Evolutionary conservation across 1,140 invertebrate genomes (phyloP).

Genomic region (Diorhabda carinulata): DNA sequence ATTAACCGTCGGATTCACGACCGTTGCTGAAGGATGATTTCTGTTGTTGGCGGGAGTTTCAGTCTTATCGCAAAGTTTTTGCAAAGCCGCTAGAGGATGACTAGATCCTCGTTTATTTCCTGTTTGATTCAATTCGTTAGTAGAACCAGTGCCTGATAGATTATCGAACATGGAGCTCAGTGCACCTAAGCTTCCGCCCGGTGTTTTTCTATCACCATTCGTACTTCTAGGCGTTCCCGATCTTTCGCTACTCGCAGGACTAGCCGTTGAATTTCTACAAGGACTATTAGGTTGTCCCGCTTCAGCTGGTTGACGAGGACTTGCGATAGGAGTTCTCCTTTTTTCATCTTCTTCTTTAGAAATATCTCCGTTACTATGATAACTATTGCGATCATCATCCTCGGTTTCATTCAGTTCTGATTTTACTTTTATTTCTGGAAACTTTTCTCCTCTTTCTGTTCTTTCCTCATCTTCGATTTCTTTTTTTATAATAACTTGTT

Average conservation of each 20-base stretch:
- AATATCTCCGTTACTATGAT: conserved; percentile 49
- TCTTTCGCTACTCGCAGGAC: conserved; percentile 68
- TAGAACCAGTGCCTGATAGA: conserved; percentile 57
- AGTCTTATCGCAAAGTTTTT: conserved; percentile 92
- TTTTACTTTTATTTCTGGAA: conserved; percentile 42
- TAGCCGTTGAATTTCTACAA: conserved; percentile 59
- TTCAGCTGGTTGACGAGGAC: conserved; percentile 53
- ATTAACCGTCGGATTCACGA: conserved; percentile 25
- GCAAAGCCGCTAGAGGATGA: conserved; percentile 86
- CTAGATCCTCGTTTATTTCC: conserved; percentile 64
- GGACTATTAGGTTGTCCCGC: conserved; percentile 52
- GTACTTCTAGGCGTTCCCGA: conserved; percentile 67
- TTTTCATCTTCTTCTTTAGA: conserved; percentile 39
- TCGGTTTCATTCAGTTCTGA: conserved; percentile 58
- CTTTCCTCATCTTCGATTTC: conserved; percentile 39
- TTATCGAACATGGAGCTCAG: conserved; percentile 88
- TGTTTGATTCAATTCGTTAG: conserved; percentile 48
- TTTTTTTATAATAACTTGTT: conserved; percentile 46
- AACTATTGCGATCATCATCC: conserved; percentile 53
- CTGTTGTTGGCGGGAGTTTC: conserved; percentile 62
- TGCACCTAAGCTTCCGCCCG: conserved; percentile 67
- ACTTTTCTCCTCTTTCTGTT: conserved; percentile 17
- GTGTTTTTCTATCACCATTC: conserved; percentile 53
- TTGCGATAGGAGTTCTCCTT: conserved; percentile 50
- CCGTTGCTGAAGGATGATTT: conserved; percentile 41